Percentiles rank a stretch among this genome's conserved stretches.
These are phyloP conservation scores for Tenthredo livida DNA, from an alignment of 2,888 invertebrate species.

Conservation along the genomic window DNA sequence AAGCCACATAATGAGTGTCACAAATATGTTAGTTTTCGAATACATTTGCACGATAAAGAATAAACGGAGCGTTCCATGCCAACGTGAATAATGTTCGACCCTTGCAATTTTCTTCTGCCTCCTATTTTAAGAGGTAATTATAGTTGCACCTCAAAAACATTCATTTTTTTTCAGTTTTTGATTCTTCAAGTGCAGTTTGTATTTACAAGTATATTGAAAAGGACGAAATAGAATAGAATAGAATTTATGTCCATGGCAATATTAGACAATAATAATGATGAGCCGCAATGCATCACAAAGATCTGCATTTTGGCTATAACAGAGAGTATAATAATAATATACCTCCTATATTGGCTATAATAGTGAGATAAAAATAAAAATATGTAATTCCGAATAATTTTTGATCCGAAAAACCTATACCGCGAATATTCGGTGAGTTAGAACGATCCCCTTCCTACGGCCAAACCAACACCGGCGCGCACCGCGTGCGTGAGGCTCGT, in stretches of 20 bases:
- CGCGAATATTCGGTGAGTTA: too few relatives aligned
- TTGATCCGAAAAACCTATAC: neutral
- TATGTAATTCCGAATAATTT: neutral
- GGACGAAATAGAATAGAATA: neutral
- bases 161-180: neutral
- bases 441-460: too few relatives aligned
- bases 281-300: too few relatives aligned
- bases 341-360: neutral
- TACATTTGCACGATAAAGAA: neutral
- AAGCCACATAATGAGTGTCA: conserved; percentile 8
- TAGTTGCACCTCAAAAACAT: neutral
- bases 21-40: neutral
- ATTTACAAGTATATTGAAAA: conserved; percentile 3
- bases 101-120: neutral
- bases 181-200: neutral
- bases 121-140: neutral
- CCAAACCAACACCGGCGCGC: too few relatives aligned
- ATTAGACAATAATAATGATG: too few relatives aligned
- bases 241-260: too few relatives aligned
- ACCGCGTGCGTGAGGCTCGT: too few relatives aligned
- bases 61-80: neutral
- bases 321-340: too few relatives aligned
- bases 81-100: too few relatives aligned
- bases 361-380: neutral
- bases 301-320: too few relatives aligned